phyloP scores from a whole-genome alignment of 2,888 invertebrate species.

The Tenthredo scrophulariae region DNA sequence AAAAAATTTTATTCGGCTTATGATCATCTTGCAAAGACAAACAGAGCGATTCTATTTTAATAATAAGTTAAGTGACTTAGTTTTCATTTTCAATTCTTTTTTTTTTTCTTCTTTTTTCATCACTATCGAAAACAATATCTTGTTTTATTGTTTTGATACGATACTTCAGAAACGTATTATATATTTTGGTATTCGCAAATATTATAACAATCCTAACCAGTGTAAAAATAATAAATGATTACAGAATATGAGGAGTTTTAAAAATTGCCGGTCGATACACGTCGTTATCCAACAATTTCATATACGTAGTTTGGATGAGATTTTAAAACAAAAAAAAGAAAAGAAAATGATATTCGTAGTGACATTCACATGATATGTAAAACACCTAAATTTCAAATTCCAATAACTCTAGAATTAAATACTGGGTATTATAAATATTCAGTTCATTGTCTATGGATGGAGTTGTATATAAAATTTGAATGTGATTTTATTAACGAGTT shows the following conservation, averaged over 20 bases:
- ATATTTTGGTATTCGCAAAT: constrained; percentile 18
- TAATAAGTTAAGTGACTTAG: constrained; percentile 23
- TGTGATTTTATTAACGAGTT: constrained; percentile 5
- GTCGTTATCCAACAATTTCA: neutral
- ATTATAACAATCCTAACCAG: constrained; percentile 3
- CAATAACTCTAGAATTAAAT: neutral
- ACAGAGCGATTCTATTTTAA: neutral
- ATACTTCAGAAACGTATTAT: neutral
- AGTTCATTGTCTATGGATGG: neutral
- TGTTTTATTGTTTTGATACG: neutral
- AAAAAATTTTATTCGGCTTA: neutral
- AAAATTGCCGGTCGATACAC: neutral
- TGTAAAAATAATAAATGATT: constrained; percentile 13
- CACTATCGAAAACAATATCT: constrained; percentile 15
- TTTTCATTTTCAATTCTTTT: neutral
- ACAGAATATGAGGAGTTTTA: neutral
- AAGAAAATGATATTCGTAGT: neutral
- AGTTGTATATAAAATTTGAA: neutral
- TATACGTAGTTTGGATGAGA: neutral
- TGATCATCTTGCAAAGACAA: neutral
- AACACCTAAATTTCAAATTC: neutral
- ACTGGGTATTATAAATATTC: neutral
- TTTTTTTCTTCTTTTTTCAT: neutral
- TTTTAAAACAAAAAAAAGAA: neutral
- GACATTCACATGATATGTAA: neutral